Evolutionary conservation across 2,888 invertebrate species (phyloP).

Genomic region (Scaptomyza tumidula): DNA sequence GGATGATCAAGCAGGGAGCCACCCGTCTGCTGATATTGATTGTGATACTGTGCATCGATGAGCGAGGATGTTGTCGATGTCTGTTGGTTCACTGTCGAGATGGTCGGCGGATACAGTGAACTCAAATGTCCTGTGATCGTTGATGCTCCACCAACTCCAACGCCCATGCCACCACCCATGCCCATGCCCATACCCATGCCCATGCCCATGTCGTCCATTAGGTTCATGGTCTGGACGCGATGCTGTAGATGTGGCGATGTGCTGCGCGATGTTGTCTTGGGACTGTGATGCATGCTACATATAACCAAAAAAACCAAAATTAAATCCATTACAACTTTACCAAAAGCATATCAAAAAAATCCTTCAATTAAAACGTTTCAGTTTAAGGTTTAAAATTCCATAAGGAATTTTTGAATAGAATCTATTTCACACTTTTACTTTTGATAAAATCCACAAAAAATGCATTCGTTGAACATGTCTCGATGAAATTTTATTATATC

Average conservation of each 20-base stretch:
- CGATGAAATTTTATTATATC: too few species aligned
- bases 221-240: slow-evolving; percentile 84
- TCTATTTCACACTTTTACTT: too few species aligned
- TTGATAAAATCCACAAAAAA: too few species aligned
- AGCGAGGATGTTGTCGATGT: slow-evolving; percentile 84
- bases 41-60: slow-evolving; percentile 83
- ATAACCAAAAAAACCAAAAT: too few species aligned
- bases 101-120: slow-evolving; percentile 82
- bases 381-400: too few species aligned
- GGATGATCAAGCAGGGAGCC: slow-evolving; percentile 84
- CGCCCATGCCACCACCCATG: not conserved
- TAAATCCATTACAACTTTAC: too few species aligned
- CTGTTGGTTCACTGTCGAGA: slow-evolving; percentile 82
- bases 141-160: slow-evolving; percentile 62
- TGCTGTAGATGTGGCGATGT: slow-evolving; percentile 84
- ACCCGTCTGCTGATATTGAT: slow-evolving; percentile 84
- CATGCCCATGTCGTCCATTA: slow-evolving; percentile 82
- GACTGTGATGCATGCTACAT: slow-evolving; percentile 84
- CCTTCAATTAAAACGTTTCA: too few species aligned
- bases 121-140: slow-evolving; percentile 81
- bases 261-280: slow-evolving; percentile 84
- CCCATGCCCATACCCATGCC: not conserved
- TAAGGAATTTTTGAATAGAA: too few species aligned
- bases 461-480: too few species aligned
- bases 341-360: too few species aligned